phyloP scores from a whole-genome alignment of 2,113 vertebrate genomes.

The Cryptoleucopteryx plumbea region DNA sequence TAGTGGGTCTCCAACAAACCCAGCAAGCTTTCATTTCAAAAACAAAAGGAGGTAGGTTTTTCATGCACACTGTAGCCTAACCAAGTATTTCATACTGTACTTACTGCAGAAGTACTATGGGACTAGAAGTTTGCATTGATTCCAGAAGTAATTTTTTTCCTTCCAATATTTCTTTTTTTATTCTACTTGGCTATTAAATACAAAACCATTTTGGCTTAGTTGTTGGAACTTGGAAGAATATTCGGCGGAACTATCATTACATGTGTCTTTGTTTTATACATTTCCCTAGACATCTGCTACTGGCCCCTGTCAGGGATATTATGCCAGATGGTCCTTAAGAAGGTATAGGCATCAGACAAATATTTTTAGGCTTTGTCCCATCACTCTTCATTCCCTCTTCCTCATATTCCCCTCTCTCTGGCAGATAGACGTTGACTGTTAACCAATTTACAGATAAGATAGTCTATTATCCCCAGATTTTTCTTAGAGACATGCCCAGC shows the following conservation, averaged over 20 bases:
- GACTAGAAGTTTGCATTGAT: not conserved
- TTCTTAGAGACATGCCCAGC: not conserved
- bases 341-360: not conserved
- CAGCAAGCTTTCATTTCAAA: not conserved
- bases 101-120: not conserved
- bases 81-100: not conserved
- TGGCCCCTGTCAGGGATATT: not conserved
- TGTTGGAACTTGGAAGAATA: not conserved
- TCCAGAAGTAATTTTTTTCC: not conserved
- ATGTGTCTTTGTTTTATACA: not conserved
- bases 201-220: not conserved
- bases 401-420: not conserved
- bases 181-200: not conserved
- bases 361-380: not conserved
- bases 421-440: not conserved
- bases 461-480: not conserved
- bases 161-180: not conserved
- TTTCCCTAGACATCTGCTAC: not conserved
- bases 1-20: not conserved
- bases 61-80: not conserved
- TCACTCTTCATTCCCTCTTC: not conserved
- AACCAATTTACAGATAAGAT: not conserved
- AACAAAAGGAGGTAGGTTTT: not conserved
- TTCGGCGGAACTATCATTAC: not conserved
- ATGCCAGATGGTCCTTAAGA: not conserved